These are phyloP conservation scores for Chesias legatella DNA, from an alignment of 2,888 invertebrate genomes.

Conservation along the genomic window DNA sequence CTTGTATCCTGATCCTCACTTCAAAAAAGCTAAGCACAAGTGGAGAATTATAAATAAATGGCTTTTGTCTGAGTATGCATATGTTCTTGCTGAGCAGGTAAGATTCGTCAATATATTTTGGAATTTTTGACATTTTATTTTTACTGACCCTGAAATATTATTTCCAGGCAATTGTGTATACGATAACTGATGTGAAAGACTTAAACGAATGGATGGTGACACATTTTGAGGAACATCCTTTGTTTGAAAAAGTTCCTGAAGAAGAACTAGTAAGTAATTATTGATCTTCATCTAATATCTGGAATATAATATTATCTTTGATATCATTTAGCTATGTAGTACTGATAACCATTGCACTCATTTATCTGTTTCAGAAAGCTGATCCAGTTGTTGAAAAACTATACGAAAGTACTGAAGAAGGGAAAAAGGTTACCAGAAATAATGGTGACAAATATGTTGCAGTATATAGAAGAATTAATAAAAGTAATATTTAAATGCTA, in stretches of 20 bases:
- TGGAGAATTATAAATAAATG: slow-evolving; percentile 98
- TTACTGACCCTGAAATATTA: no score
- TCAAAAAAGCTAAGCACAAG: slow-evolving; percentile 98
- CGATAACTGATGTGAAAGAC: slow-evolving; percentile 98
- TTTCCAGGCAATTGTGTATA: slow-evolving; percentile 92
- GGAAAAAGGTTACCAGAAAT: slow-evolving; percentile 97
- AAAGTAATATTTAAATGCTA: slow-evolving; percentile 16
- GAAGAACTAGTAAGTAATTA: slow-evolving; percentile 84
- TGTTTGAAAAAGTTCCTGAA: slow-evolving; percentile 88
- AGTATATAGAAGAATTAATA: slow-evolving; percentile 85
- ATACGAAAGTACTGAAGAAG: slow-evolving; percentile 97
- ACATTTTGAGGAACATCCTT: slow-evolving; percentile 94
- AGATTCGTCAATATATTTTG: slow-evolving; percentile 34
- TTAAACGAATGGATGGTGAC: slow-evolving; percentile 98
- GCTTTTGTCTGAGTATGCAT: slow-evolving; percentile 97
- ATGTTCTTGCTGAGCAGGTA: slow-evolving; percentile 91
- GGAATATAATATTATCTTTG: no score
- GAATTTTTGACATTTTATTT: no score
- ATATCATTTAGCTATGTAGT: no score
- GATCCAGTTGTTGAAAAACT: slow-evolving; percentile 95
- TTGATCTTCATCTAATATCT: slow-evolving; percentile 1
- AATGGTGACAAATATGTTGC: slow-evolving; percentile 96
- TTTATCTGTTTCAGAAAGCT: slow-evolving; percentile 78
- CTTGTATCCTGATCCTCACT: slow-evolving; percentile 99
- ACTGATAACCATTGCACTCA: neutral